phyloP scores from a whole-genome alignment of 1,140 invertebrate species.

The Leptoteleia sp. region DNA sequence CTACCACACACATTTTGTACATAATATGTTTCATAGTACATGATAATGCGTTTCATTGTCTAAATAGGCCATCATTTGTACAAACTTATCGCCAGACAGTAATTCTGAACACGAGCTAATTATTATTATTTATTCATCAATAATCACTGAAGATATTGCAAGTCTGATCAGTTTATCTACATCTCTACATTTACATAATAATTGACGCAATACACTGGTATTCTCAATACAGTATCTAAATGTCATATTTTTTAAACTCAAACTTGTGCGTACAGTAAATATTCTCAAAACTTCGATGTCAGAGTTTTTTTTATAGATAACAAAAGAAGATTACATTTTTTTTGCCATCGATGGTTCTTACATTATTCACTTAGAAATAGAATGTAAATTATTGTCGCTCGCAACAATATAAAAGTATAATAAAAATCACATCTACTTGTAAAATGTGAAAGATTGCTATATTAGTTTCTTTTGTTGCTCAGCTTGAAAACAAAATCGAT shows the following conservation, averaged over 20 bases:
- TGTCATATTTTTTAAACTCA: neutral
- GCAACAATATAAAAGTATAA: neutral
- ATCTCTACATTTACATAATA: slow-evolving; percentile 26
- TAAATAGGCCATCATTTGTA: slow-evolving; percentile 48
- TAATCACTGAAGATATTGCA: slow-evolving; percentile 38
- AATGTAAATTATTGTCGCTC: neutral
- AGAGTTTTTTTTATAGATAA: too few species aligned
- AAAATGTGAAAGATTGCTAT: neutral
- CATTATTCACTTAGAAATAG: neutral
- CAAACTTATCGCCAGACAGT: slow-evolving; percentile 8
- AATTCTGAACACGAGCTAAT: slow-evolving; percentile 19
- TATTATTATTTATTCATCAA: slow-evolving; percentile 36
- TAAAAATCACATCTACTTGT: neutral
- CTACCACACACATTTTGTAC: slow-evolving; percentile 18
- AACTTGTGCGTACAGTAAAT: slow-evolving; percentile 13
- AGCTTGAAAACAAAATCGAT: too few species aligned
- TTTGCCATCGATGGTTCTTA: too few species aligned
- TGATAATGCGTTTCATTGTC: slow-evolving; percentile 29
- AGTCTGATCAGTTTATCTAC: slow-evolving; percentile 31
- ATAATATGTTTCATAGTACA: slow-evolving; percentile 2
- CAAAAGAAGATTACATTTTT: too few species aligned
- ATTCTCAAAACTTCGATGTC: too few species aligned
- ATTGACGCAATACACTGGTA: neutral
- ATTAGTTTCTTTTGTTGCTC: too few species aligned
- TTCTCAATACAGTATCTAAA: neutral